Base-by-base conservation (phyloP, 2,888 invertebrate species). In the Nemotelus pantherinus region DNA sequence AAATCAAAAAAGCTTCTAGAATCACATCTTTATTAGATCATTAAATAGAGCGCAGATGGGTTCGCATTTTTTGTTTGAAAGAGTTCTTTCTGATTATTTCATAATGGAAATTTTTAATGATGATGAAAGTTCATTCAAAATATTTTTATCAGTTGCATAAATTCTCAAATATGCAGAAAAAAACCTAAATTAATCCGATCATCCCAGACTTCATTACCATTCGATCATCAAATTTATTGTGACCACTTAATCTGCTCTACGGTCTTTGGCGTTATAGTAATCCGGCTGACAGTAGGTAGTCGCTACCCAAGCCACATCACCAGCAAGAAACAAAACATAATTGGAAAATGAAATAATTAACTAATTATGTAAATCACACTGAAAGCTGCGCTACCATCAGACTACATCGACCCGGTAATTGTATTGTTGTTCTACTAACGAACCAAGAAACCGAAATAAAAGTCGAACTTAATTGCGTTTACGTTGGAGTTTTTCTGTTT, bases 301-400 rank as follows among this genome's bases (percentile, higher is more conserved):
- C 25, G 25, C 25, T 25, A 25, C 25, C 25, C 25, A 25, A 25
- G 25, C 25, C 25, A 25, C 25, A 25, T 25, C 57, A 25, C 48
- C 25, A 50, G 5, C n/a, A 25, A 70, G 55, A 53, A 70, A 44
- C 70, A 3, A 39, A 53, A 55, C 70, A 25, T 55, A 70, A 70
- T 53, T 41, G 55, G 70, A 43, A 70, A 70, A 70, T 53, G 70
- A 70, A 55, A 43, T 70, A 70, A 55, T 55, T 70, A 70, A 70
- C 70, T 70, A 70, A 70, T 70, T 70, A 70, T 70, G 70, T 53
- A 70, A 70, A 70, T 70, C 70, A 70, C 70, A 47, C 67, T 47
- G 41, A 67, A 67, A 67, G 48, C 67, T 25, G 25, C 67, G 25
- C 67, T 47, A 44, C 67, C 48, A 25, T 48, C 57, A 57, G 67